Percentiles rank a stretch among this genome's conserved stretches.
These are phyloP conservation scores for Panurus biarmicus DNA, from an alignment of 2,113 vertebrate genomes.

Conservation along the genomic window DNA sequence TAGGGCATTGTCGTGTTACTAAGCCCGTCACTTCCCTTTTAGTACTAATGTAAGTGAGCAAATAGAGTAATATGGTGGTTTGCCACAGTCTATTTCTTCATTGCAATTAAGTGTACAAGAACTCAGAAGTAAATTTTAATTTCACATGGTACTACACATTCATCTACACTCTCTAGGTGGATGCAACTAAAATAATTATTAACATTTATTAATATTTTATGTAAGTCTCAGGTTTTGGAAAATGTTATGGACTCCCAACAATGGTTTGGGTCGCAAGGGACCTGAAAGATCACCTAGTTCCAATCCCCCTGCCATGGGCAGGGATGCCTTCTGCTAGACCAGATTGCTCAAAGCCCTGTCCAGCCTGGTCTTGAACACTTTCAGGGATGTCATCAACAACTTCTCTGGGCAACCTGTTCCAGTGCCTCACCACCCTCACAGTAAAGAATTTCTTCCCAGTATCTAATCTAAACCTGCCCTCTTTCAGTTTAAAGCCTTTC, in stretches of 20 bases:
- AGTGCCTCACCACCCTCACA: not conserved
- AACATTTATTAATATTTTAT: not conserved
- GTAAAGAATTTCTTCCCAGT: not conserved
- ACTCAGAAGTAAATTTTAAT: not conserved
- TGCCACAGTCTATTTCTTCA: not conserved
- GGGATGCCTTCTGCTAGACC: not conserved
- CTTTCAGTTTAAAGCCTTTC: not conserved
- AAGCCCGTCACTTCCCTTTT: not conserved
- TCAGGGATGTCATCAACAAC: not conserved
- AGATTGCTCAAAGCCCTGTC: not conserved
- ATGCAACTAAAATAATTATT: not conserved
- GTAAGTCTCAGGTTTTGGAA: not conserved
- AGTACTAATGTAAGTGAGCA: not conserved
- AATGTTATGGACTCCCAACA: not conserved
- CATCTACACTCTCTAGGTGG: not conserved
- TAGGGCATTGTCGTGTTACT: not conserved
- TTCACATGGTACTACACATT: not conserved
- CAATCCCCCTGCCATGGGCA: not conserved
- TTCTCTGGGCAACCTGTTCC: not conserved
- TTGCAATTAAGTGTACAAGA: not conserved
- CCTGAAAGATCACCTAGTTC: not conserved
- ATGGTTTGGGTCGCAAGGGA: not conserved
- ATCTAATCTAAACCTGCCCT: not conserved
- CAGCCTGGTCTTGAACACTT: not conserved
- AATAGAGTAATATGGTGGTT: not conserved